Evolutionary conservation across 23 tunicate species (phyloP).

Genomic region (Styela plicata): DNA sequence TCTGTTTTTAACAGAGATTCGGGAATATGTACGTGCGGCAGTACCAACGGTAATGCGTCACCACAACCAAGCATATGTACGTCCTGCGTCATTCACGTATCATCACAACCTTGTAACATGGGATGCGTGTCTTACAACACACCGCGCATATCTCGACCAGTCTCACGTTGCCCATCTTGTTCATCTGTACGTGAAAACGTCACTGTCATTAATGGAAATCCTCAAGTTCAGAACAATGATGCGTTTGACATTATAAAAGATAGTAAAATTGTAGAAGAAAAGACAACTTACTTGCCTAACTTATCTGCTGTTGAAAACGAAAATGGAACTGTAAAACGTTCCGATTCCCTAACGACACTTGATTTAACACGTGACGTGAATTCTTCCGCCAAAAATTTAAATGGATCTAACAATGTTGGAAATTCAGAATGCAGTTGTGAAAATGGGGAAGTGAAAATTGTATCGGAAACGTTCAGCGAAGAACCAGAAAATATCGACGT

Average conservation of each 20-base stretch:
- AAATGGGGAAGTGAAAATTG: conserved; percentile 1
- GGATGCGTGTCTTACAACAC: conserved; percentile 1
- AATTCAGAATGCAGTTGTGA: not conserved
- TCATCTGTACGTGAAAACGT: not conserved
- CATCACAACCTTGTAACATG: conserved; percentile 16
- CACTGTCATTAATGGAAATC: not conserved
- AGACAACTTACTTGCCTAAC: not conserved
- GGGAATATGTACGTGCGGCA: not conserved
- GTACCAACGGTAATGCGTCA: not conserved
- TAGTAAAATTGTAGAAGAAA: not conserved
- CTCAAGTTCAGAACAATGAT: not conserved
- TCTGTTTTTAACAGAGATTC: not conserved
- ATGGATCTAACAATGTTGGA: not conserved
- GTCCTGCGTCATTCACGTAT: conserved; percentile 27
- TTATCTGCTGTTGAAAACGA: not conserved
- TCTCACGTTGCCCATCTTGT: conserved; percentile 26
- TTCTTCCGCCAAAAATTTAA: not conserved
- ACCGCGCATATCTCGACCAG: not conserved
- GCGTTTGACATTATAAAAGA: not conserved
- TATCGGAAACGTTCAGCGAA: not conserved
- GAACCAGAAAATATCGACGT: not conserved
- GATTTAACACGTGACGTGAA: not conserved
- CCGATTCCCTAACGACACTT: not conserved
- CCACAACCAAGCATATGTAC: not conserved
- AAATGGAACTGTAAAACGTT: not conserved